phyloP scores from a whole-genome alignment of 2,113 vertebrate genomes.

The Petaurus breviceps region DNA sequence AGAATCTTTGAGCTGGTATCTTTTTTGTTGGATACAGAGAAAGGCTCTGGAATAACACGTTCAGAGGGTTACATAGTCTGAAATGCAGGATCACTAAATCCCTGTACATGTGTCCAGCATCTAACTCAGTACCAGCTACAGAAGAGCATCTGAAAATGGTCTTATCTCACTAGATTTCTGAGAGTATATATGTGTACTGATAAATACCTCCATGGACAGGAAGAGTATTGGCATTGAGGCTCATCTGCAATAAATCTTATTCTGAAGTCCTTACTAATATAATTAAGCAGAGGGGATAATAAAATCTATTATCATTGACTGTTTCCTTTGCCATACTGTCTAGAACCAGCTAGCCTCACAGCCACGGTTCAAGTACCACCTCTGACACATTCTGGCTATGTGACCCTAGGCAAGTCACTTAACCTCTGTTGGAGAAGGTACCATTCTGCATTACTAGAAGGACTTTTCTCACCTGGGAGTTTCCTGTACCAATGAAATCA shows the following conservation, averaged over 20 bases:
- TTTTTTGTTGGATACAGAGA: background rate
- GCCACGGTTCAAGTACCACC: background rate
- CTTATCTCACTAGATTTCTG: background rate
- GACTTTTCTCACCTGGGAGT: too few relatives aligned
- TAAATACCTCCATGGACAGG: background rate
- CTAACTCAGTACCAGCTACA: background rate
- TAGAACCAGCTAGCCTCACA: background rate
- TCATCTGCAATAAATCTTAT: conserved; percentile 18
- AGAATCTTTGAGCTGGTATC: background rate
- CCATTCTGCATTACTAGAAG: too few relatives aligned
- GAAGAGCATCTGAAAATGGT: background rate
- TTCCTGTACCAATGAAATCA: background rate
- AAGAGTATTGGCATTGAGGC: background rate
- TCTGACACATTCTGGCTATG: conserved; percentile 10
- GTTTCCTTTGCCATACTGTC: background rate
- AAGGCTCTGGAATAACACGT: background rate
- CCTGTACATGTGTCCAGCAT: background rate
- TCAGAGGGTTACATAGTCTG: background rate
- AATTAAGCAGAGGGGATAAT: background rate
- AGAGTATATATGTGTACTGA: too few relatives aligned
- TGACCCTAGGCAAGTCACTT: background rate
- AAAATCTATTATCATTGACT: background rate
- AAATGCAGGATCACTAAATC: background rate
- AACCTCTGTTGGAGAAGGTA: too few relatives aligned
- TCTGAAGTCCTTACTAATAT: background rate